These are phyloP conservation scores for Drosophila arawakana DNA, from an alignment of 1,140 invertebrate species.

Conservation along the genomic window DNA sequence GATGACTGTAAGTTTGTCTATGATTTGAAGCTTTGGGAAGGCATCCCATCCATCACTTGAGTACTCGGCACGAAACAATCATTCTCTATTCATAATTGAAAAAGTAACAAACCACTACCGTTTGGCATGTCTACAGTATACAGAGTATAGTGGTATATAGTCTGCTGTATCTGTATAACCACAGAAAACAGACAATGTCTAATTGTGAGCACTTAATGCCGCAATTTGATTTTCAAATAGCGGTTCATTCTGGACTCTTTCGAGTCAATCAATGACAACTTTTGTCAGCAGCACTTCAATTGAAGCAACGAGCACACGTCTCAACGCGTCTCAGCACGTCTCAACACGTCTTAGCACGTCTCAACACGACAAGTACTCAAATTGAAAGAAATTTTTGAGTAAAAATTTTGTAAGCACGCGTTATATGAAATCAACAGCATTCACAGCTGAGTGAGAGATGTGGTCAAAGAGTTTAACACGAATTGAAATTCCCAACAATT, in stretches of 20 bases:
- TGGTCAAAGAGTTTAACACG: slow-evolving; percentile 81
- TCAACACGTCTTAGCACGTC: not conserved
- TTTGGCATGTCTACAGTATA: slow-evolving; percentile 50
- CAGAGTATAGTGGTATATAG: no score
- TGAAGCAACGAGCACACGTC: slow-evolving; percentile 40
- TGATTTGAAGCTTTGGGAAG: slow-evolving; percentile 14
- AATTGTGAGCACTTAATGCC: slow-evolving; percentile 77
- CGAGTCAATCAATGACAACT: slow-evolving; percentile 75
- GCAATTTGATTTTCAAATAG: slow-evolving; percentile 79
- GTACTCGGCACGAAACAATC: slow-evolving; percentile 59
- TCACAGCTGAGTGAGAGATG: slow-evolving; percentile 54
- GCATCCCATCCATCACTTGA: slow-evolving; percentile 46
- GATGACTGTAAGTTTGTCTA: slow-evolving; percentile 47
- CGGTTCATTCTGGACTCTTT: slow-evolving; percentile 24
- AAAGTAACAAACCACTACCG: slow-evolving; percentile 75
- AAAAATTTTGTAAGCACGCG: slow-evolving; percentile 2
- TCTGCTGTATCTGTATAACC: not conserved
- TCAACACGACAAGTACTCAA: slow-evolving; percentile 4
- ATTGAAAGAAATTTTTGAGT: not conserved
- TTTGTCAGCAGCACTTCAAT: slow-evolving; percentile 82
- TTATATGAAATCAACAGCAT: slow-evolving; percentile 49
- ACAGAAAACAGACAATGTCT: slow-evolving; percentile 32
- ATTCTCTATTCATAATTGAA: slow-evolving; percentile 82
- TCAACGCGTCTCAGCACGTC: not conserved
- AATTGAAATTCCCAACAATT: slow-evolving; percentile 74